These are phyloP conservation scores for Tiaroga cobitis DNA, from an alignment of 2,797 vertebrate genomes.

Conservation along the genomic window DNA sequence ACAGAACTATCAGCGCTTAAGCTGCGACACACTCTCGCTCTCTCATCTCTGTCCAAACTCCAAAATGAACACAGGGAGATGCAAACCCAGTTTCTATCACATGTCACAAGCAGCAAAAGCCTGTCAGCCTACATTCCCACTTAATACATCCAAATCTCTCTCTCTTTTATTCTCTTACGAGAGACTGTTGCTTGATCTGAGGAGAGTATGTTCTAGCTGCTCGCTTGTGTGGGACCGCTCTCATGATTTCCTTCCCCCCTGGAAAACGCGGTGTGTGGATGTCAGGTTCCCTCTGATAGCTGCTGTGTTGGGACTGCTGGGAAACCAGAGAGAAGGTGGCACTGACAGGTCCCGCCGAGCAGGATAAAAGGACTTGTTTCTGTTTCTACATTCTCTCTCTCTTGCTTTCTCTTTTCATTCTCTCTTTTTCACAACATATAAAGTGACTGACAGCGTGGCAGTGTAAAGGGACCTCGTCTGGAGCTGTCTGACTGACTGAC, in stretches of 20 bases:
- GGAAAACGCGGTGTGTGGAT: slow-evolving; percentile 55
- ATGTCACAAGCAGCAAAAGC: slow-evolving; percentile 52
- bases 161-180: slow-evolving; percentile 45
- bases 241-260: slow-evolving; percentile 56
- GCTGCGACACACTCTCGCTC: slow-evolving; percentile 40
- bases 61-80: slow-evolving; percentile 49
- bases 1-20: slow-evolving; percentile 46
- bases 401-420: slow-evolving; percentile 54
- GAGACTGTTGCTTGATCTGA: slow-evolving; percentile 53
- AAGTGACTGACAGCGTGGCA: slow-evolving; percentile 61
- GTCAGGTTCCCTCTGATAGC: slow-evolving; percentile 62
- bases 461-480: slow-evolving; percentile 59
- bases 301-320: slow-evolving; percentile 62
- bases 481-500: slow-evolving; percentile 66
- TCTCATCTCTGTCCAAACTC: slow-evolving; percentile 57
- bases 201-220: slow-evolving; percentile 48
- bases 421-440: slow-evolving; percentile 52
- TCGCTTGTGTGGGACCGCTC: slow-evolving; percentile 54
- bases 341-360: slow-evolving; percentile 66
- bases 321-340: slow-evolving; percentile 60
- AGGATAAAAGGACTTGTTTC: slow-evolving; percentile 66
- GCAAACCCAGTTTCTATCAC: slow-evolving; percentile 52
- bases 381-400: slow-evolving; percentile 59
- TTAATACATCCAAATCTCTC: slow-evolving; percentile 55
- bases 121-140: slow-evolving; percentile 55